These are phyloP conservation scores for Flabesymbios commensalis DNA, from an alignment of 2,888 invertebrate species.

Conservation along the genomic window DNA sequence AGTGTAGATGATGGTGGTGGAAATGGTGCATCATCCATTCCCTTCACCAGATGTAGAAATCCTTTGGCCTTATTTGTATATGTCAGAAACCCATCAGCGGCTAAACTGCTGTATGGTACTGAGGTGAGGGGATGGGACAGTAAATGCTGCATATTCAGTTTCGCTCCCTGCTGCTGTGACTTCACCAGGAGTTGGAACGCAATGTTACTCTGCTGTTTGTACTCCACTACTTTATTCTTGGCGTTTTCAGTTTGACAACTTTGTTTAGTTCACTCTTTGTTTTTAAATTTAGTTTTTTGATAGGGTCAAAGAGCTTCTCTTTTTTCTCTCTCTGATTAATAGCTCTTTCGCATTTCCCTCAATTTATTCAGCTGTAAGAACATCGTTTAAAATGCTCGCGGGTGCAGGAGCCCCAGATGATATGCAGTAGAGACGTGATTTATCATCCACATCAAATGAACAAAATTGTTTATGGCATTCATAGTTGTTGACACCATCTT, in stretches of 20 bases:
- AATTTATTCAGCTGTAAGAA: not conserved
- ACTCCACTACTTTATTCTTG: not conserved
- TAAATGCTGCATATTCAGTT: constrained; percentile 9
- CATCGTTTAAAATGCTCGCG: not conserved
- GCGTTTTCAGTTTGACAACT: not conserved
- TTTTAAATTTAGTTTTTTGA: constrained; percentile 2
- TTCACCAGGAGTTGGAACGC: constrained; percentile 2
- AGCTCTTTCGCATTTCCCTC: not conserved
- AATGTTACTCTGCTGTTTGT: constrained; percentile 2
- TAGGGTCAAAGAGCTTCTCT: not conserved
- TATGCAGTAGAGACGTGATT: not conserved
- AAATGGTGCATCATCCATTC: constrained; percentile 2
- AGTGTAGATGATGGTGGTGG: not conserved
- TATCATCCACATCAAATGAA: not conserved
- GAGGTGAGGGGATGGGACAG: constrained; percentile 26
- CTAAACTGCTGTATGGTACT: constrained; percentile 22
- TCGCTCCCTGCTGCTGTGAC: not conserved
- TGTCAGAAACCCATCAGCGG: constrained; percentile 23
- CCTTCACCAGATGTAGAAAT: constrained; percentile 8
- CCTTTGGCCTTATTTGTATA: constrained; percentile 27
- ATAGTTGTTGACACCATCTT: not conserved
- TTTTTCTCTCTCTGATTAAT: not conserved
- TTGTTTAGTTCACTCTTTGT: not conserved
- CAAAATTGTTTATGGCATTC: constrained; percentile 7
- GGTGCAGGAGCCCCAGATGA: not conserved